Evolutionary conservation across 92 coral and sea anemone species (phyloP).

Genomic region (Meandrina meandrites): DNA sequence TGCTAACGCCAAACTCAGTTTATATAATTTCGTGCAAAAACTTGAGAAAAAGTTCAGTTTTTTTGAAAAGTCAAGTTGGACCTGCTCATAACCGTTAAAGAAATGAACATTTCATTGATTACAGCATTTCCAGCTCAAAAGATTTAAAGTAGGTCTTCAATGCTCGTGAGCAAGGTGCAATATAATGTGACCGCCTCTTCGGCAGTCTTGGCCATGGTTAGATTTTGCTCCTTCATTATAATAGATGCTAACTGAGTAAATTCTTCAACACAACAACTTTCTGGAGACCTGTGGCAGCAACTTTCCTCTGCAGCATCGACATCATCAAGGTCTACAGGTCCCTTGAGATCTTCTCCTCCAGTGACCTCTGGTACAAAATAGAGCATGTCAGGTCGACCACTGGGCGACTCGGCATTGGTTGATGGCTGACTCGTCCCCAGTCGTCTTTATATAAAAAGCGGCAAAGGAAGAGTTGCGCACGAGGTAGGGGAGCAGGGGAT

Average conservation of each 20-base stretch:
- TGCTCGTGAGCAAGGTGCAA: conserved; percentile 20
- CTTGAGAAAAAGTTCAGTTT: too few species aligned
- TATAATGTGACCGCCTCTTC: conserved; percentile 46
- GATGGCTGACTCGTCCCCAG: too few species aligned
- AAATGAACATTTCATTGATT: too few species aligned
- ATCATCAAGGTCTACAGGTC: conserved; percentile 6
- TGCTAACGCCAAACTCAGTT: too few species aligned
- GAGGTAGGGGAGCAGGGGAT: too few species aligned
- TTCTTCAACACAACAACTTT: conserved; percentile 29
- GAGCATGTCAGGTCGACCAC: conserved; percentile 32
- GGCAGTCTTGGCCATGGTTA: conserved; percentile 14
- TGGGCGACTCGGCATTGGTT: conserved; percentile 13
- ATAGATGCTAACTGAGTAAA: conserved; percentile 6
- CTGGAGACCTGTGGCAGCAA: conserved; percentile 29
- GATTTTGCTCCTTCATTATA: conserved; percentile 44
- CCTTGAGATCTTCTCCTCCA: conserved; percentile 28
- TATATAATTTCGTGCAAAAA: too few species aligned
- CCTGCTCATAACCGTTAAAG: too few species aligned
- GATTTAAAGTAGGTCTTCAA: conserved; percentile 18
- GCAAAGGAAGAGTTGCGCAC: too few species aligned
- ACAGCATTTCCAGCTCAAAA: too few species aligned
- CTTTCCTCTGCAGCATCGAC: conserved; percentile 19
- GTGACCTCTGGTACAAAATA: conserved; percentile 19
- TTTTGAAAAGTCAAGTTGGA: too few species aligned
- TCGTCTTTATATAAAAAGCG: too few species aligned